Evolutionary conservation across 1,140 invertebrate genomes (phyloP), one percentile per base, ranked within the genome.

Genomic region (Gryon sp.): DNA sequence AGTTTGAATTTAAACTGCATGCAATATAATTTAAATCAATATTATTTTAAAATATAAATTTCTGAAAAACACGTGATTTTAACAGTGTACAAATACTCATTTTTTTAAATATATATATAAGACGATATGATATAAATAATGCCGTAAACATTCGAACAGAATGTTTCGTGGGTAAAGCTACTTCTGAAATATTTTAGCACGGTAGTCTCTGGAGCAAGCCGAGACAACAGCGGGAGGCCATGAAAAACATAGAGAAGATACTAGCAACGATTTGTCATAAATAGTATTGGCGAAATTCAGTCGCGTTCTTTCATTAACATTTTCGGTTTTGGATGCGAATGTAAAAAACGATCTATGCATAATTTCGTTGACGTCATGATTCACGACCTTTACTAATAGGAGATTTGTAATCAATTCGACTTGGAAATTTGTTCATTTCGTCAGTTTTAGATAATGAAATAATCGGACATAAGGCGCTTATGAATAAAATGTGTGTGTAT

Each of bases 141-240:
- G 32, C n/a, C 28, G 40, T 30, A 65, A 66, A 53, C 52, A 48
- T 38, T 65, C 53, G 19, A 66, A 30, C 50, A 40, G 55, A 68
- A 72, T 72, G n/a, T 75, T 72, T 52, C 68, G 24, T 55, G 34
- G 50, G 62, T 43, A 55, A 70, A 75, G 15, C 59, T 78, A 78
- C 76, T 78, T 75, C 70, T 78, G 76, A 79, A 79, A 81, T 83
- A 78, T 78, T 83, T 81, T 83, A 74, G 73, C 80, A 83, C 82
- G 73, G 82, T 83, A 83, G 82, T 83, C 78, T 34, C 45, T 26
- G 41, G 30, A 50, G 53, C 46, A 59, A 40, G 14, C 32, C 57
- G 34, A 66, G 66, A 60, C 46, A 63, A 66, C 78, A 79, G 79
- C 80, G 26, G 82, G 80, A 66, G 76, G 80, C 75, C 81, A 26